These are phyloP conservation scores for Petrocephalus sullivani DNA, from an alignment of 2,797 vertebrate species.

Conservation along the genomic window DNA sequence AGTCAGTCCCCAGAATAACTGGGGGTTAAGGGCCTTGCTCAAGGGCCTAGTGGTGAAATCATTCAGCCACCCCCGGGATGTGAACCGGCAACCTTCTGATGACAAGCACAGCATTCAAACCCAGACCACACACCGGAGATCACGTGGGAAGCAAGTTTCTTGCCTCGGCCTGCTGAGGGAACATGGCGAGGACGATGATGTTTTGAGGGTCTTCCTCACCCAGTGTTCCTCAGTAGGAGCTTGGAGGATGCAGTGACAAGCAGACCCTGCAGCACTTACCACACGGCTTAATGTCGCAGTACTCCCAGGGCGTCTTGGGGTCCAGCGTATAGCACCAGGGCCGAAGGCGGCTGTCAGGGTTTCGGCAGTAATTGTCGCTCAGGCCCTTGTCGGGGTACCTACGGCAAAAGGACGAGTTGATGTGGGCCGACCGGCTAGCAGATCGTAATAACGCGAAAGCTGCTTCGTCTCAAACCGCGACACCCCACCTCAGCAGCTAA, in stretches of 20 bases:
- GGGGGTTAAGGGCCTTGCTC: neutral
- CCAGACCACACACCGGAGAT: neutral
- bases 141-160: neutral
- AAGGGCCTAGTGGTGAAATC: neutral
- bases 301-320: constrained; percentile 88
- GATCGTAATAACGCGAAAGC: neutral
- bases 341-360: constrained; percentile 85
- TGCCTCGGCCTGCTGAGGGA: neutral
- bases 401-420: constrained; percentile 37
- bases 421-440: neutral
- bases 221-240: neutral
- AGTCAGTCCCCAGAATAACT: neutral
- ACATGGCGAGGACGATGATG: neutral
- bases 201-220: neutral
- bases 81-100: neutral
- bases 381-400: constrained; percentile 92
- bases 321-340: constrained; percentile 98
- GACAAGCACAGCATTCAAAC: neutral
- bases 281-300: constrained; percentile 91
- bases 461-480: neutral
- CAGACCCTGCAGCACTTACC: constrained; percentile 79
- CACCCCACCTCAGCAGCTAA: neutral
- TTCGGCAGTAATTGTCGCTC: constrained; percentile 97
- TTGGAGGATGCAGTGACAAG: neutral
- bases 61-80: neutral